Base-by-base conservation (phyloP, 2,113 vertebrate species). In the Gallinago paraguaiae region DNA sequence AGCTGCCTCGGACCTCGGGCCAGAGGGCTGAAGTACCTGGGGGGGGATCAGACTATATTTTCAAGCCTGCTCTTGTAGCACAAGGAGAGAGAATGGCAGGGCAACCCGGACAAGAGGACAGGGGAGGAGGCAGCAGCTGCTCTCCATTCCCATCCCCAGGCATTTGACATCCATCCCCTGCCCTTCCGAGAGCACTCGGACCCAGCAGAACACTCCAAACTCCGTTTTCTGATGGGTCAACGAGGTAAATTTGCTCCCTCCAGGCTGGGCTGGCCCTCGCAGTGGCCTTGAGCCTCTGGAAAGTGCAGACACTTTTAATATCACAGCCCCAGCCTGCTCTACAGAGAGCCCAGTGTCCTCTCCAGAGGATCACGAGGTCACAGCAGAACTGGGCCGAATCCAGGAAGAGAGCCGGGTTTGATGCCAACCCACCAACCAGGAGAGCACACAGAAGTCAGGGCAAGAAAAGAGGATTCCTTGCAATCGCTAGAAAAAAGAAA, bases 361-460 rank as follows among this genome's bases (percentile, higher is more conserved):
- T 39, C 37, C 45, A 11, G 74, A 46, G 12, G 31, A 27, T 20
- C 9, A 19, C 4, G 0, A 46, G 35, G 24, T 39, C 50, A 23
- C 0, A 0, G 35, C 41, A 45, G 65, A 51, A 72, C 15, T 13
- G 43, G 35, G 59, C 10, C 2, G 0, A 51, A 19, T 9, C 30
- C 70, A 56, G 51, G 20, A 22, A 15, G 31, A 53, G 31, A 60
- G 20, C 17, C 18, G 60, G 39, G 35, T 64, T 69, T 65, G 50
- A 60, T 35, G n/a, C 43, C 27, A 69, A 27, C 17, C 18, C 23
- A 9, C 23, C 59, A 45, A 11, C 23, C 59, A 51, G 8, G 27
- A 68, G 60, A 64, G 53, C 2, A 84, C 39, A 54, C 0, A 0
- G 16, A 51, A 54, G 51, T 19, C 43, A 31, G n/a, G 1, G n/a